phyloP scores from a whole-genome alignment of 1,140 invertebrate genomes.

The Drosophila insularis region DNA sequence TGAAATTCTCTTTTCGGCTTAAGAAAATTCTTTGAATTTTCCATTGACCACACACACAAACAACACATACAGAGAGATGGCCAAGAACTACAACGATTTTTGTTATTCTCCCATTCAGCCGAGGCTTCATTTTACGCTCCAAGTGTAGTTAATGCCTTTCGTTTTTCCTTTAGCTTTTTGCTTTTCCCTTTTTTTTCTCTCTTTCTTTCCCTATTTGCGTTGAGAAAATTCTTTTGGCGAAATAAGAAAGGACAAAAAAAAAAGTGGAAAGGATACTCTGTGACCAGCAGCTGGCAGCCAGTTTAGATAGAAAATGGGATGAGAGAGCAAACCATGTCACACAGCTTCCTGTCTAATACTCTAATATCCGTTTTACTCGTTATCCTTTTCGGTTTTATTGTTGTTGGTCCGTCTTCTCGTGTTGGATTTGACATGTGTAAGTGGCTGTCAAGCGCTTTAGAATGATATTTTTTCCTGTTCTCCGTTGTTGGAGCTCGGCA shows the following conservation, averaged over 20 bases:
- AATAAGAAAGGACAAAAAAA: slow-evolving; percentile 11
- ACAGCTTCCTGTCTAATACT: slow-evolving; percentile 75
- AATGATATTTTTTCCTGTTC: slow-evolving; percentile 71
- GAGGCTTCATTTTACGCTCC: slow-evolving; percentile 55
- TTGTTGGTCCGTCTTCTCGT: slow-evolving; percentile 25
- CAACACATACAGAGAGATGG: not conserved
- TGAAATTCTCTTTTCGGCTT: slow-evolving; percentile 42
- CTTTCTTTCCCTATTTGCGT: not conserved
- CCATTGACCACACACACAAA: slow-evolving; percentile 12
- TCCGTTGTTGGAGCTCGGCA: slow-evolving; percentile 33
- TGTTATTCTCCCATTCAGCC: not conserved
- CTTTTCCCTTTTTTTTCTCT: not conserved
- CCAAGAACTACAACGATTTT: slow-evolving; percentile 11
- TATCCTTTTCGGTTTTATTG: slow-evolving; percentile 43
- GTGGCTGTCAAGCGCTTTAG: slow-evolving; percentile 75
- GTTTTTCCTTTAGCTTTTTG: slow-evolving; percentile 8
- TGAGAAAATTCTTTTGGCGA: slow-evolving; percentile 42
- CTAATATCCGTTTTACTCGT: slow-evolving; percentile 79
- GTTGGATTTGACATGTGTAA: slow-evolving; percentile 78
- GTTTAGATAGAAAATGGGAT: slow-evolving; percentile 24
- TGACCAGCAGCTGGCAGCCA: slow-evolving; percentile 55
- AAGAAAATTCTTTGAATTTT: slow-evolving; percentile 44
- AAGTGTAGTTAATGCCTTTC: slow-evolving; percentile 60
- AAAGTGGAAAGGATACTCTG: slow-evolving; percentile 14
- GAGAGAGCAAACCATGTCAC: slow-evolving; percentile 44